Base-by-base conservation (phyloP, 2,797 vertebrate species). In the Sarcoramphus papa region DNA sequence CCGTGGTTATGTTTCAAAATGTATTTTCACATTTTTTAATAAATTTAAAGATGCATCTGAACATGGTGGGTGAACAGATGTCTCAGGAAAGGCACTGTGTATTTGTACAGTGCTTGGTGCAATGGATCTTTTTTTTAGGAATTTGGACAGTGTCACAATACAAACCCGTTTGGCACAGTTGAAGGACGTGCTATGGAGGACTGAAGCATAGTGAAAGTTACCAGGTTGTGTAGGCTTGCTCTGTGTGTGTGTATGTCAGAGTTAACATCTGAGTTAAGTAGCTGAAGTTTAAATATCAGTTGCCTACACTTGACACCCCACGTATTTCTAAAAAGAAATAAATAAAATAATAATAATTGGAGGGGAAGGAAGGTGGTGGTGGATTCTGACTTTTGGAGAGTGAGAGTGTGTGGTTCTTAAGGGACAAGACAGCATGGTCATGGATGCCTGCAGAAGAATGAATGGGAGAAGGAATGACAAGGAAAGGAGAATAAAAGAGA, bases 121-220 rank as follows among this genome's bases (percentile, higher is more conserved):
- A 48, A 0, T 6, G 37, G 60, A 17, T 90, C n/a, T 77, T 31
- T 35, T 35, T 31, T 60, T 24, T 19, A 53, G 68, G 35, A n/a
- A 21, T 70, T 45, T 28, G 57, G 31, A 27, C 19, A 6, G n/a
- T 62, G 57, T 65, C 14, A 6, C 6, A 6, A 33, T 20, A 48
- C 47, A 70, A 9, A 77, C 19, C 40, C 35, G n/a, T 69, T 45
- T 22, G 13, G 18, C 60, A 14, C 43, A 41, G 65, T 37, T 60
- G 16, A 35, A 62, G 23, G 31, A 10, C 0, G 0, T 31, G 22
- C 41, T 35, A 2, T 20, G 30, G 59, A 51, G 67, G 72, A 41
- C 3, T 23, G 79, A 54, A 81, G 50, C 25, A 14, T 7, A 33
- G 2, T 15, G 50, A 17, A 56, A 60, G 69, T 37, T 47, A 11